Evolutionary conservation across 2,888 invertebrate genomes (phyloP).

Genomic region (Macrosiphum euphorbiae): DNA sequence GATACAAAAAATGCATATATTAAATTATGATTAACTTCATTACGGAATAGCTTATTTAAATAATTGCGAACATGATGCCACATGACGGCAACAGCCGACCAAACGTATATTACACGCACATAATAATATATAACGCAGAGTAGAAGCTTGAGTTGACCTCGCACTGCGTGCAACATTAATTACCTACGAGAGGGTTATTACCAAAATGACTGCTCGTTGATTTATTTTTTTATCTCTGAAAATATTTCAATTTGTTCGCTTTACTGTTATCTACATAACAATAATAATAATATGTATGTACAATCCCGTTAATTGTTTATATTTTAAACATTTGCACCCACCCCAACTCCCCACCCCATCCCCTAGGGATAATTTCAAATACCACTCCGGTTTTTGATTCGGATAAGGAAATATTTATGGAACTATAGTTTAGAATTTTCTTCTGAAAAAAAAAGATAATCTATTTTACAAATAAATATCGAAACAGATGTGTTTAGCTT

Average conservation of each 20-base stretch:
- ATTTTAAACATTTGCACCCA: neutral
- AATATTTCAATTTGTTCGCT: neutral
- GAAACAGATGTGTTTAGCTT: neutral
- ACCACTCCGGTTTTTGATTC: neutral
- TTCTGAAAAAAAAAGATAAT: no score
- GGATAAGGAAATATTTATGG: neutral
- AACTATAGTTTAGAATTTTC: neutral
- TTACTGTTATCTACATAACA: neutral
- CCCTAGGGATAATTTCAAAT: neutral
- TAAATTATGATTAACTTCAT: neutral
- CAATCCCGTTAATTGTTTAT: neutral
- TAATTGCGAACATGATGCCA: neutral
- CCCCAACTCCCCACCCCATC: neutral
- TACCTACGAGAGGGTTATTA: neutral
- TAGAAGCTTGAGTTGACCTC: neutral
- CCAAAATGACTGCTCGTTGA: conserved; percentile 7
- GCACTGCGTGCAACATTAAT: neutral
- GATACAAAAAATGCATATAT: neutral
- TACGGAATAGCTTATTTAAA: neutral
- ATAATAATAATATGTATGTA: neutral
- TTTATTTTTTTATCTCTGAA: neutral
- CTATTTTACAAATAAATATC: neutral
- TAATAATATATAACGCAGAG: conserved; percentile 8
- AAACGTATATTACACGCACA: neutral
- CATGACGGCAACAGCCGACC: neutral